phyloP scores from a whole-genome alignment of 2,797 vertebrate genomes.

The Arctocebus calabarensis region DNA sequence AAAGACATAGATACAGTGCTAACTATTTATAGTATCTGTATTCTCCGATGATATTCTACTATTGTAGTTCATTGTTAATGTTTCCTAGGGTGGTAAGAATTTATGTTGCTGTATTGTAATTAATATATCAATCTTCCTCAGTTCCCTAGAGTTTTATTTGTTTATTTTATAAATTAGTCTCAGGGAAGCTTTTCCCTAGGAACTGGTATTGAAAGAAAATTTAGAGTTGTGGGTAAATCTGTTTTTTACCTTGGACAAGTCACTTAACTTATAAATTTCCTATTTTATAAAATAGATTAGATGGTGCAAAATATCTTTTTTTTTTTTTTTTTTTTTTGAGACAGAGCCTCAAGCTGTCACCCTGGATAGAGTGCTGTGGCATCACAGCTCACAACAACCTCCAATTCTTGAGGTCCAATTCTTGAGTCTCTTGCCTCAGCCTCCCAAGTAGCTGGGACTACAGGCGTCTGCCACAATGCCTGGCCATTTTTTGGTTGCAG shows the following conservation, averaged over 20 bases:
- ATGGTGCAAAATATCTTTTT: background rate
- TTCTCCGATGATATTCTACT: constrained; percentile 37
- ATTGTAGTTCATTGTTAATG: background rate
- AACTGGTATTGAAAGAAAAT: constrained; percentile 38
- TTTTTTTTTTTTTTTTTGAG: too few species aligned
- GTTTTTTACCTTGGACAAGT: background rate
- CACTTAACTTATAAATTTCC: background rate
- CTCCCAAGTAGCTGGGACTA: too few species aligned
- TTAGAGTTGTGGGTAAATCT: background rate
- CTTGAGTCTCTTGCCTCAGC: too few species aligned
- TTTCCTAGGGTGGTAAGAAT: background rate
- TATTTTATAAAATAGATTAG: constrained; percentile 4
- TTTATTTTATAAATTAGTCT: constrained; percentile 36
- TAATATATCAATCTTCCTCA: background rate
- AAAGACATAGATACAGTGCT: constrained; percentile 10
- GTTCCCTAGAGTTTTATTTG: background rate
- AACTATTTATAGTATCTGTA: background rate
- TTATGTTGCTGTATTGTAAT: constrained; percentile 15
- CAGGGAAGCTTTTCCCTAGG: background rate
- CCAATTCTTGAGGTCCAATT: too few species aligned
- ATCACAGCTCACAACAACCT: too few species aligned
- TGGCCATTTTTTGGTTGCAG: too few species aligned
- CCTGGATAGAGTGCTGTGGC: too few species aligned
- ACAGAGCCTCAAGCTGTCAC: too few species aligned
- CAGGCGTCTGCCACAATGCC: too few species aligned